Evolutionary conservation across 2,113 vertebrate genomes (phyloP), one percentile per base, ranked within the genome.

Genomic region (Prinia subflava): DNA sequence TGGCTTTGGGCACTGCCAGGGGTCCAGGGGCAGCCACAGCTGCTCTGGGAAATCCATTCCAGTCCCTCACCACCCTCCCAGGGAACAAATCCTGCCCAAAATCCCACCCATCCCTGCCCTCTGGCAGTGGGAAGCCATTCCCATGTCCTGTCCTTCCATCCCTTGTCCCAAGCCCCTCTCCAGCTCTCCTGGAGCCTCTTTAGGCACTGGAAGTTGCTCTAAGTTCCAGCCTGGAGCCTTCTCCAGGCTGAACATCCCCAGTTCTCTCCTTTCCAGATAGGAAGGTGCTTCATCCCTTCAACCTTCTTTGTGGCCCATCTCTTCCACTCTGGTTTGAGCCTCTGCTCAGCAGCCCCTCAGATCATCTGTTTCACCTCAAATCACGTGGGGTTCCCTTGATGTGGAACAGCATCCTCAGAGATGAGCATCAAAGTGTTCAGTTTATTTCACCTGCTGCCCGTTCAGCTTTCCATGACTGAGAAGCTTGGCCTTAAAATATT

Each of bases 41-140:
- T 23, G 0, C 18, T 52, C 47, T 78, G 59, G 46, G 46, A 41
- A 41, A 4, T 27, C 46, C 6, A 21, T 78, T 16, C 28, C 39
- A 56, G 31, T 2, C 18, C 41, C 35, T 47, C 1, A 0, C 7
- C 16, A 21, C 13, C 47, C 41, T 55, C 39, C 0, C 47, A 76
- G 52, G 11, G 9, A 41, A 3, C 0, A 19, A 55, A 62, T 68
- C 8, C 47, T 31, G 2, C 47, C 55, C 35, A 15, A 15, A 6
- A 3, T 55, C 25, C 47, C 79, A 49, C 4, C 47, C 1, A 27
- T 0, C n/a, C 14, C 47, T 69, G 2, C n/a, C n/a, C 25, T 83
- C 9, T 47, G n/a, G 9, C 53, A 41, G 1, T 62, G 2, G 4
- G 30, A 14, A 53, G 11, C 30, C 63, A 55, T 62, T 76, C 55